Evolutionary conservation across 1,140 invertebrate species (phyloP), one percentile per base, ranked within the genome.

Genomic region (Lerema accius): DNA sequence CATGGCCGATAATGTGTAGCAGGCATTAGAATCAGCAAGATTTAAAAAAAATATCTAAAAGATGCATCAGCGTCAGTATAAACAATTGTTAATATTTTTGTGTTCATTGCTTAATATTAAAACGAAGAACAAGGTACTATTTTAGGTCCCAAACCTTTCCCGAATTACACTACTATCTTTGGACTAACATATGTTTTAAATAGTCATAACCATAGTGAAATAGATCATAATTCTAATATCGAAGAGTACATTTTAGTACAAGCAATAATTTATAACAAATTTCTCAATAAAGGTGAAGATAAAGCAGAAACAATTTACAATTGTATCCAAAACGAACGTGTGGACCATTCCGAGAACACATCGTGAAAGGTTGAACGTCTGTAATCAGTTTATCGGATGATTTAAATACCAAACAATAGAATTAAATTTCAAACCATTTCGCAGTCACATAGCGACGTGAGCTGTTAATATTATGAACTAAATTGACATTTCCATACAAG

Each of bases 331-430:
- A 68, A 63, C 32, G 48, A 66, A 69, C 64, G 63, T 77, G 69
- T 74, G 69, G 71, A 71, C 69, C 73, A 71, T 74, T 72, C 67
- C 71, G 69, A 67, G 69, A 68, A 74, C 76, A 78, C 80, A 81
- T 89, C 84, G 86, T 89, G 86, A 89, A 85, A 89, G 84, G 86
- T 89, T 82, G 77, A 67, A 62, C 68, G 76, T 73, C 61, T 65
- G 65, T 70, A 73, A 87, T 86, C 84, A 73, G 71, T 69, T 80
- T 75, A 89, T 89, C 77, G 61, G 72, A 82, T 81, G 76, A 81
- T 80, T 82, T 87, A 85, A 87, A 87, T 85, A 84, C 76, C 79
- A 81, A 71, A 78, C 78, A 78, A 79, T 69, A 62, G 67, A 67
- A 56, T 74, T 49, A 53, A 70, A 71, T 67, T 64, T 75, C 69